These are phyloP conservation scores for Epirrita christyi DNA, from an alignment of 2,888 invertebrate species.

Conservation along the genomic window DNA sequence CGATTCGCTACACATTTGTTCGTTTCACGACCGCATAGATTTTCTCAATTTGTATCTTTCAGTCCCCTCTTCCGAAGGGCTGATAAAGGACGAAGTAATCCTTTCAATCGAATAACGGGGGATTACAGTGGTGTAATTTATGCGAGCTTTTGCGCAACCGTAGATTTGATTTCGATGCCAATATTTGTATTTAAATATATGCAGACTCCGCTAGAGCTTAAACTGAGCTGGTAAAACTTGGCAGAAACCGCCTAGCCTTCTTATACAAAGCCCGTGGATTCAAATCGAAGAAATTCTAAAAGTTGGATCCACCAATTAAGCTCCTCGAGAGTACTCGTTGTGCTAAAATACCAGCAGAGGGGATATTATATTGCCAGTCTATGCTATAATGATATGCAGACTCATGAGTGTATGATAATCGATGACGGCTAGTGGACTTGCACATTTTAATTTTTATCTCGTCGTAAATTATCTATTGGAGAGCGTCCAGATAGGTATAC, in stretches of 20 bases:
- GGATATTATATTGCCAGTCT: too few species aligned
- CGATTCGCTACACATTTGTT: conserved; percentile 31
- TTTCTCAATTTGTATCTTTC: conserved; percentile 68
- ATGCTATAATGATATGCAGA: not conserved
- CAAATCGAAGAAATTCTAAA: too few species aligned
- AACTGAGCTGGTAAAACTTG: not conserved
- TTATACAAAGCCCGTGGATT: too few species aligned
- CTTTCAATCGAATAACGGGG: conserved; percentile 70
- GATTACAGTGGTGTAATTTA: conserved; percentile 62
- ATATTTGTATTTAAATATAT: conserved; percentile 28
- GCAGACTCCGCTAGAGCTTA: conserved; percentile 41
- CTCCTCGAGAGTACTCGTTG: too few species aligned
- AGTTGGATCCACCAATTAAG: too few species aligned
- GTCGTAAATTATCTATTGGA: conserved; percentile 73
- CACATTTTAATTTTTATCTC: conserved; percentile 70
- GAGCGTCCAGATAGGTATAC: conserved; percentile 65
- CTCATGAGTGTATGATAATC: conserved; percentile 28
- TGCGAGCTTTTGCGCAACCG: conserved; percentile 52
- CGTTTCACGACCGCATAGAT: conserved; percentile 42
- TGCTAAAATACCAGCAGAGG: too few species aligned
- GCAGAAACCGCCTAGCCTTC: not conserved
- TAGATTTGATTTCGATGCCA: conserved; percentile 26
- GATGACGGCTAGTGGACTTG: conserved; percentile 55
- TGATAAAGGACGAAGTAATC: conserved; percentile 73
- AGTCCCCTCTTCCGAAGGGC: conserved; percentile 53